A percentile compares a stretch with the other conserved stretches of the same genome.
Conservation (phyloP, 92 coral and sea anemone species). For the Phymanthus crucifer region DNA sequence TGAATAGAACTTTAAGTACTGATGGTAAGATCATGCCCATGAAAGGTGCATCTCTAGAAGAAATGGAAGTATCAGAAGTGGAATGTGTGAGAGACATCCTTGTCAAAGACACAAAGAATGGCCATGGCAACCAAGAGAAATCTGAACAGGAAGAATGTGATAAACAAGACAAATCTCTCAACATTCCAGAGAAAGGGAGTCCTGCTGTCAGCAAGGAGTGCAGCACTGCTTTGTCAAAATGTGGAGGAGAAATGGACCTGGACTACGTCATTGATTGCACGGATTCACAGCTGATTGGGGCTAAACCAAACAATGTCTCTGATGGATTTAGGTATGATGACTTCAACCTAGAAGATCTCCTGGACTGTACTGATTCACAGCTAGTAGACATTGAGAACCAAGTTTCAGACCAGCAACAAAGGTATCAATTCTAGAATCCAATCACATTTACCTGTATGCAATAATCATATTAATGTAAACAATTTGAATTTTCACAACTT, state of each 20-base stretch:
- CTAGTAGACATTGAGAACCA: constrained; percentile 48
- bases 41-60: neutral
- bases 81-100: neutral
- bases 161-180: neutral
- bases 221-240: neutral
- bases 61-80: neutral
- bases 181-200: neutral
- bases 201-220: neutral
- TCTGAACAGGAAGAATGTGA: neutral
- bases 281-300: constrained; percentile 70
- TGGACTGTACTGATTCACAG: constrained; percentile 87
- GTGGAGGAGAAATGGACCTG: constrained; percentile 30
- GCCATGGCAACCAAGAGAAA: neutral
- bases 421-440: neutral
- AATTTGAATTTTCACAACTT: neutral
- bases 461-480: too few species aligned
- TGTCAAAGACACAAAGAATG: neutral
- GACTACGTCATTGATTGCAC: constrained; percentile 69
- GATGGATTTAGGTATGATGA: constrained; percentile 9
- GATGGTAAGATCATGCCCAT: neutral
- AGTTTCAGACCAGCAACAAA: neutral
- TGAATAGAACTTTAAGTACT: neutral
- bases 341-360: constrained; percentile 39
- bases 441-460: neutral
- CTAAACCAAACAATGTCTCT: neutral